Evolutionary conservation across 2,888 invertebrate species (phyloP).

Genomic region (Galeruca laticollis): DNA sequence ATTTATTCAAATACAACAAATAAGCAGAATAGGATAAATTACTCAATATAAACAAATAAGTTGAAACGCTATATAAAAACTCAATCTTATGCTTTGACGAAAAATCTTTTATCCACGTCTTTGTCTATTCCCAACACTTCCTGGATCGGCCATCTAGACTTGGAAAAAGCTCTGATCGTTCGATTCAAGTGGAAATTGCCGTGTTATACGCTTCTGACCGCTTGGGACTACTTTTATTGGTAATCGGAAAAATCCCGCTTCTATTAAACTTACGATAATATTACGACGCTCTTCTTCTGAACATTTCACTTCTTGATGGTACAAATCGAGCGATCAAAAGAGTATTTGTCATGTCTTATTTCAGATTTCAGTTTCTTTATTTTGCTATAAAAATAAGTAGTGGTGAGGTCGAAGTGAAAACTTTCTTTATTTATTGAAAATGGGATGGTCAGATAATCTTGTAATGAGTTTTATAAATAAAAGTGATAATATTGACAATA

Average conservation of each 20-base stretch:
- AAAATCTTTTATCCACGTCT: conserved; percentile 1
- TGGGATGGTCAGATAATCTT: no score
- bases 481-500: no score
- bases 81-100: not conserved
- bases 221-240: conserved; percentile 56
- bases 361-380: conserved; percentile 16
- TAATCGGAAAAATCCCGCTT: conserved; percentile 40
- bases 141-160: conserved; percentile 50
- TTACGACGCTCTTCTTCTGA: conserved; percentile 15
- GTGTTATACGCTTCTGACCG: conserved; percentile 63
- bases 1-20: no score
- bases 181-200: conserved; percentile 65
- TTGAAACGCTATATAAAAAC: not conserved
- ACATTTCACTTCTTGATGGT: conserved; percentile 27
- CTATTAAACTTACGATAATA: conserved; percentile 37
- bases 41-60: not conserved
- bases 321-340: conserved; percentile 35
- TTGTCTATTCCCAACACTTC: conserved; percentile 16
- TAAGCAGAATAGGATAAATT: no score
- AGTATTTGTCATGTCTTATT: conserved; percentile 31
- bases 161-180: conserved; percentile 62
- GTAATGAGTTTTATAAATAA: no score
- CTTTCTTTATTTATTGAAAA: not conserved
- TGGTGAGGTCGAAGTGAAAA: not conserved
- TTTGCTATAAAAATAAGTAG: not conserved